phyloP scores from a whole-genome alignment of 2,888 invertebrate genomes.

The Timema cristinae region DNA sequence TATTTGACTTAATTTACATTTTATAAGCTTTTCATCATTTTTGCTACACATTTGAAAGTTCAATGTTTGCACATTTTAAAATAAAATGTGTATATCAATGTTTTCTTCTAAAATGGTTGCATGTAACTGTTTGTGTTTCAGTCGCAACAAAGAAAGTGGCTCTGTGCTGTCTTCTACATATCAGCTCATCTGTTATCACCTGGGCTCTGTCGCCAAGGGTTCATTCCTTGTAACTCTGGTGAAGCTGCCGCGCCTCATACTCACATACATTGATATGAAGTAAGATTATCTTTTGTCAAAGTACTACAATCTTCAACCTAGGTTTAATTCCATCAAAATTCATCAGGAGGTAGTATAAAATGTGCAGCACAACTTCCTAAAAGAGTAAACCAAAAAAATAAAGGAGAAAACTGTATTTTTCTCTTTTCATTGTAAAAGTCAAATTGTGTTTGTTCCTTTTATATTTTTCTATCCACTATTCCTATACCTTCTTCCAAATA shows the following conservation, averaged over 20 bases:
- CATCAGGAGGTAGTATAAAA: too few relatives aligned
- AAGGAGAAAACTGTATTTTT: constrained; percentile 4
- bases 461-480: too few relatives aligned
- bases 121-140: neutral
- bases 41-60: too few relatives aligned
- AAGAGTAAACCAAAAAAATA: neutral
- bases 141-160: constrained; percentile 16
- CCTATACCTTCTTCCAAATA: too few relatives aligned
- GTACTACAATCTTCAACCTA: constrained; percentile 29
- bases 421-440: neutral
- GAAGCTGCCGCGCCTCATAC: constrained; percentile 82
- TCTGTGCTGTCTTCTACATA: constrained; percentile 55
- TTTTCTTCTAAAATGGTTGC: too few relatives aligned
- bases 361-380: too few relatives aligned
- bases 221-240: constrained; percentile 90
- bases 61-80: too few relatives aligned
- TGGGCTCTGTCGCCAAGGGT: constrained; percentile 94
- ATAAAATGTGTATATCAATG: too few relatives aligned
- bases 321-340: too few relatives aligned
- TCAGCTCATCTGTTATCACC: constrained; percentile 79
- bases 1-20: too few relatives aligned
- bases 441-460: too few relatives aligned
- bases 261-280: constrained; percentile 87
- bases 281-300: constrained; percentile 48
- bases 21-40: too few relatives aligned